These are phyloP conservation scores for Myotis findleyi DNA, from an alignment of 2,797 vertebrate genomes.

Conservation along the genomic window DNA sequence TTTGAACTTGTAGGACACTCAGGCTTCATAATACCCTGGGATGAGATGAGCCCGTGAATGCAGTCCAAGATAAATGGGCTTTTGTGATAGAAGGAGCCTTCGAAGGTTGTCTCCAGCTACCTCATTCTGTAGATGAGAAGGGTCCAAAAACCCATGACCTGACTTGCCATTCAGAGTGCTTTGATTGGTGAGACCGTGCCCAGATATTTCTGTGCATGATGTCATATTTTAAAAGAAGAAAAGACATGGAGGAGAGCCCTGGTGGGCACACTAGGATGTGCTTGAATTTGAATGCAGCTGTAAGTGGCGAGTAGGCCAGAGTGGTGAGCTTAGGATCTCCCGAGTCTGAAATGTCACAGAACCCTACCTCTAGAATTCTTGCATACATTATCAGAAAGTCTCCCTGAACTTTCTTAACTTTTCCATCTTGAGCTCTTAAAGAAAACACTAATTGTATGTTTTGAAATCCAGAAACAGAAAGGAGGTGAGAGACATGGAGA, in stretches of 20 bases:
- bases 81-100: background rate
- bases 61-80: background rate
- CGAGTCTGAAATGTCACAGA: constrained; percentile 55
- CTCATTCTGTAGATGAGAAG: background rate
- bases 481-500: constrained; percentile 59
- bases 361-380: background rate
- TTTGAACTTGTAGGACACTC: background rate
- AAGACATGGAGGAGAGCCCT: background rate
- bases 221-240: background rate
- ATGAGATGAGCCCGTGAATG: background rate
- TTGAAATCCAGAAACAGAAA: constrained; percentile 80
- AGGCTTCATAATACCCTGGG: background rate
- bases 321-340: background rate
- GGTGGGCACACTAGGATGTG: background rate
- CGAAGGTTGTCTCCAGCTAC: background rate
- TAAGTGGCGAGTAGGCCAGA: constrained; percentile 9
- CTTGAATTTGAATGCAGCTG: constrained; percentile 39
- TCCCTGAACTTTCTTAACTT: constrained; percentile 67
- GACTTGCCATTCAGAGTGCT: constrained; percentile 1
- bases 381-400: constrained; percentile 67
- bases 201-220: background rate
- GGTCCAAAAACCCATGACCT: background rate
- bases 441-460: constrained; percentile 83
- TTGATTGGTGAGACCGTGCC: background rate
- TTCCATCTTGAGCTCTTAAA: constrained; percentile 69